phyloP scores from a whole-genome alignment of 2,888 invertebrate species.

The Ceriagrion tenellum region DNA sequence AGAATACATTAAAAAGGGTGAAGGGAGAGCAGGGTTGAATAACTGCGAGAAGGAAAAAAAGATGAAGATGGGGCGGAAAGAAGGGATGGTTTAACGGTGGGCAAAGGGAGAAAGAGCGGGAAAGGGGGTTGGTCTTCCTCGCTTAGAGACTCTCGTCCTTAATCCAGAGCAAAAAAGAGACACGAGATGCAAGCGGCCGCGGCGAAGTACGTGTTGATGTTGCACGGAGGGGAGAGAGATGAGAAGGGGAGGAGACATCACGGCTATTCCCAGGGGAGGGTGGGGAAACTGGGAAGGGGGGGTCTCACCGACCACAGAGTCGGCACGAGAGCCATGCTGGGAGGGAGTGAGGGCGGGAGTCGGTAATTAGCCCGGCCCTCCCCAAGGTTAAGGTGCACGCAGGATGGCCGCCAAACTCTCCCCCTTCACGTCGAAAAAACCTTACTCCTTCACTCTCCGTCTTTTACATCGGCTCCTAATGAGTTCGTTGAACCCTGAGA shows the following conservation, averaged over 20 bases:
- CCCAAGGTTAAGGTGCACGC: conserved; percentile 46
- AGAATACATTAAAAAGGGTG: too few relatives aligned
- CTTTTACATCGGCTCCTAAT: conserved; percentile 19
- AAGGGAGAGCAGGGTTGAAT: too few relatives aligned
- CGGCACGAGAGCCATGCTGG: conserved; percentile 46
- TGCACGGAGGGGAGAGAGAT: background rate
- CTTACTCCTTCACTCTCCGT: background rate
- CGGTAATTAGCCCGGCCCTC: conserved; percentile 40
- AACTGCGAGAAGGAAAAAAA: too few relatives aligned
- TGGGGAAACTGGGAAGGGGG: background rate
- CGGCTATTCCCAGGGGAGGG: background rate
- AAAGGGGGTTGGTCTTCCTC: background rate
- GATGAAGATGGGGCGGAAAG: background rate
- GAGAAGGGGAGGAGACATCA: background rate
- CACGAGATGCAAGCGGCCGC: background rate
- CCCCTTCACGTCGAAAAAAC: background rate
- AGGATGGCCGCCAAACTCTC: conserved; percentile 24
- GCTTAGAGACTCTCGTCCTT: background rate
- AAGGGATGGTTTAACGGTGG: background rate
- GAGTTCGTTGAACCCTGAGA: conserved; percentile 57
- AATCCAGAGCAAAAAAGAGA: background rate
- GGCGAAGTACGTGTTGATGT: background rate
- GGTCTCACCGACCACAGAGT: background rate
- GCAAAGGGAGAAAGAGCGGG: background rate
- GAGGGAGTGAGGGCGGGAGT: too few relatives aligned